Conservation (phyloP, 2,888 invertebrate genomes). For the Geophilus truncorum region DNA sequence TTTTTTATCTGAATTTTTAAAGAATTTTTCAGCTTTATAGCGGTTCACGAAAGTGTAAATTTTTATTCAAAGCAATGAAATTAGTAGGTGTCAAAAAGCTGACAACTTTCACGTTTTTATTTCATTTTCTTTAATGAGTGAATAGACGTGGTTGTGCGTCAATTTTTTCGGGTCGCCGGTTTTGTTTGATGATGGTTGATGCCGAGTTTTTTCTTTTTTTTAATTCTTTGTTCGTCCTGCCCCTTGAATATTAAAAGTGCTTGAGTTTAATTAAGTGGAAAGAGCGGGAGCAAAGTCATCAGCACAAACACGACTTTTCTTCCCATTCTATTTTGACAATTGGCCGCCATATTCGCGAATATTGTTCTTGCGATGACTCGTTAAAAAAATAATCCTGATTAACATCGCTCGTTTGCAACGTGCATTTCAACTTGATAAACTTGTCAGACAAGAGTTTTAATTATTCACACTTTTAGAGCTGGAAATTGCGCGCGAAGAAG, state of each 20-base stretch:
- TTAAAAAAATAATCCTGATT: slow-evolving; percentile 15
- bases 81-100: too few species aligned
- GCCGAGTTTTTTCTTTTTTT: background rate
- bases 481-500: background rate
- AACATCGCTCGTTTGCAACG: background rate
- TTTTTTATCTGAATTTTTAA: too few species aligned
- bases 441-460: background rate
- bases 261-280: background rate
- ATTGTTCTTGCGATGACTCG: background rate
- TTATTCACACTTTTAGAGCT: background rate
- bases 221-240: background rate
- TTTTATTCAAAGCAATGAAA: too few species aligned
- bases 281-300: background rate
- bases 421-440: background rate
- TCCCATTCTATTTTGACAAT: background rate
- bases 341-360: background rate
- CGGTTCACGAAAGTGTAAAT: too few species aligned
- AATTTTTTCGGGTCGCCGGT: background rate
- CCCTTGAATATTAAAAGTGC: background rate
- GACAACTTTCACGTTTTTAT: too few species aligned
- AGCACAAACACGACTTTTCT: background rate
- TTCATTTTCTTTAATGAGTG: too few species aligned
- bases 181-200: background rate
- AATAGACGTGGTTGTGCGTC: too few species aligned
- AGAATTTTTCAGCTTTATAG: too few species aligned